Base-by-base conservation (phyloP, 2,797 vertebrate species). In the Paratrypauchen microcephalus region DNA sequence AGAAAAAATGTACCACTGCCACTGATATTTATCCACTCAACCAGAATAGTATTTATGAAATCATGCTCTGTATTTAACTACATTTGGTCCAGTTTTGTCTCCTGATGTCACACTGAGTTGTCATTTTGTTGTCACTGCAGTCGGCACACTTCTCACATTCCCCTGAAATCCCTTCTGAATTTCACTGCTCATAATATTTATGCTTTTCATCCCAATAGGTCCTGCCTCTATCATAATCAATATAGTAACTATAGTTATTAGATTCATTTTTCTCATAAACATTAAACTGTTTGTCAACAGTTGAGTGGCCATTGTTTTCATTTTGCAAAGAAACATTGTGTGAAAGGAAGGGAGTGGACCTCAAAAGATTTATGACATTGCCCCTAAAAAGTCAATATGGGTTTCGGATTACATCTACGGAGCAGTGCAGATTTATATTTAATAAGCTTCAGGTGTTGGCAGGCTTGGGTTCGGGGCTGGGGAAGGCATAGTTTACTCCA, bases 391-490 rank as follows among this genome's bases (percentile, higher is more conserved):
- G 91, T 91, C 91, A 92, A 91, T 92, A 89, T 88, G 85, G 82
- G 92, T 90, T 88, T 94, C 87, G 61, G 52, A 88, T 94, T 94
- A 86, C 93, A 83, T 90, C 86, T 74, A 78, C 47, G 75, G 83
- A 66, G 74, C 86, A 78, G 87, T 65, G 61, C 83, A 92, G 92
- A 93, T 92, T 93, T 93, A 92, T 89, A 83, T 87, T 93, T 94
- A 93, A 94, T 94, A 94, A 89, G 91, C 86, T 93, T 91, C 93
- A 94, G 92, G 93, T 94, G 93, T 87, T 91, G 87, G 84, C 76
- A 80, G 85, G 80, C 74, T 80, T 66, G 69, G 54, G 65, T 78
- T 80, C 55, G 74, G 68, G 55, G 65, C 26, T 67, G 72, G 39
- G 66, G 60, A 66, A 74, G 71, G 74, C 6, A 26, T 18, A 28